These are phyloP conservation scores for Apamea sordens DNA, from an alignment of 2,888 invertebrate genomes.

Conservation along the genomic window DNA sequence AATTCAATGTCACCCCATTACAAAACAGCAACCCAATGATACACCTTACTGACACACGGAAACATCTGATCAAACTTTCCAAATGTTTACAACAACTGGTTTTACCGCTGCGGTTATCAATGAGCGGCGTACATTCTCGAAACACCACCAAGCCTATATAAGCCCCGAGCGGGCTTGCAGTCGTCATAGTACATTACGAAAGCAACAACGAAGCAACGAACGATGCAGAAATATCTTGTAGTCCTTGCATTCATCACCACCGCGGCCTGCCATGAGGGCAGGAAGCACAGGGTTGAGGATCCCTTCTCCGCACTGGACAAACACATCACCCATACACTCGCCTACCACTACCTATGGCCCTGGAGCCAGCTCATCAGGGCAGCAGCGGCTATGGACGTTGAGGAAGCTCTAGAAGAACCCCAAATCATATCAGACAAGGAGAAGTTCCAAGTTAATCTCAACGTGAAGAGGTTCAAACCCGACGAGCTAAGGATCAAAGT, in stretches of 20 bases:
- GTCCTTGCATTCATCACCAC: constrained; percentile 74
- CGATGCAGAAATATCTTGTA: constrained; percentile 80
- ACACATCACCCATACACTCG: constrained; percentile 82
- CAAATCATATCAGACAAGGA: constrained; percentile 81
- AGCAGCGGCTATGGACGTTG: constrained; percentile 79
- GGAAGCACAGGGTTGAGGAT: constrained; percentile 76
- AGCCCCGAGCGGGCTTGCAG: constrained; percentile 71
- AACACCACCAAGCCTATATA: constrained; percentile 85
- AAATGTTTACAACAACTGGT: constrained; percentile 82
- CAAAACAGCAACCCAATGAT: constrained; percentile 14
- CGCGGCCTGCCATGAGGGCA: constrained; percentile 74
- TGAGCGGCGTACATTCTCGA: constrained; percentile 86
- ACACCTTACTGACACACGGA: constrained; percentile 32
- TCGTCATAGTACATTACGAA: constrained; percentile 75
- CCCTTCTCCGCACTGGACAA: constrained; percentile 83
- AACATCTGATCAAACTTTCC: constrained; percentile 69
- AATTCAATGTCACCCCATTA: constrained; percentile 41
- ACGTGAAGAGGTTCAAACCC: constrained; percentile 83
- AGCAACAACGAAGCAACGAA: constrained; percentile 77
- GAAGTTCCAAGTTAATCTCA: constrained; percentile 81
- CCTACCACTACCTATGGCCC: constrained; percentile 85
- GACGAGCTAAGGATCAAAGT: constrained; percentile 85
- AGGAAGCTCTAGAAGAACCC: constrained; percentile 81
- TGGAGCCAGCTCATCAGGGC: constrained; percentile 85
- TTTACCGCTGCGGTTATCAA: constrained; percentile 81